Evolutionary conservation across 35 echinoderm and acorn worm species (phyloP).

Genomic region (Ophiothrix spiculata): DNA sequence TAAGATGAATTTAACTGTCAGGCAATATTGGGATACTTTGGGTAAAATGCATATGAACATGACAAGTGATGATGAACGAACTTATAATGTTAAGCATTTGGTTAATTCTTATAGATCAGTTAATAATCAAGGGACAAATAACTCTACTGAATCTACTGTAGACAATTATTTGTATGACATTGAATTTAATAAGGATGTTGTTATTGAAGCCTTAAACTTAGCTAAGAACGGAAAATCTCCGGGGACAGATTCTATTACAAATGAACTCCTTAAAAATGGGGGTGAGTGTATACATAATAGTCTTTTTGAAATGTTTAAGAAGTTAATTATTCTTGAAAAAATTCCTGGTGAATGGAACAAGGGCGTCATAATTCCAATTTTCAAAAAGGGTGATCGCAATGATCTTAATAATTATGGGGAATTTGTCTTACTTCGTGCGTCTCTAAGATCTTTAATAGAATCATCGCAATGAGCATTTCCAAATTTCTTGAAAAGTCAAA

Average conservation of each 20-base stretch:
- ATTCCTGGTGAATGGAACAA: background rate
- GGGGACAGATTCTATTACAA: background rate
- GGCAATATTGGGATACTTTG: conserved; percentile 12
- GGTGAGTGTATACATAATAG: background rate
- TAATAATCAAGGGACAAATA: no score
- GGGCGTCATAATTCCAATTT: background rate
- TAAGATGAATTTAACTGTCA: conserved; percentile 10
- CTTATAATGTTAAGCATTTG: background rate
- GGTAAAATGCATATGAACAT: conserved; percentile 24
- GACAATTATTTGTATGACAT: background rate
- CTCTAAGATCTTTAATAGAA: background rate
- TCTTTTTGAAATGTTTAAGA: background rate
- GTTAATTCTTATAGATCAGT: background rate
- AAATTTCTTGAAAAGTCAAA: background rate
- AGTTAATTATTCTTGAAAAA: background rate
- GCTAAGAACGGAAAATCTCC: background rate
- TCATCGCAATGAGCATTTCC: background rate
- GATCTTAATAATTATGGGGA: background rate
- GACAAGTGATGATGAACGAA: conserved; percentile 1
- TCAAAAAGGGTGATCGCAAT: background rate
- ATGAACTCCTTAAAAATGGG: background rate
- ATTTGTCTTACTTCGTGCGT: background rate
- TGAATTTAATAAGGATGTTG: background rate
- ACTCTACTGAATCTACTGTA: background rate
- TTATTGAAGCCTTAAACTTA: background rate